A percentile compares a stretch with the other conserved stretches of the same genome.
Evolutionary conservation across 2,113 vertebrate genomes (phyloP).

Genomic region (Neogobius melanostomus): DNA sequence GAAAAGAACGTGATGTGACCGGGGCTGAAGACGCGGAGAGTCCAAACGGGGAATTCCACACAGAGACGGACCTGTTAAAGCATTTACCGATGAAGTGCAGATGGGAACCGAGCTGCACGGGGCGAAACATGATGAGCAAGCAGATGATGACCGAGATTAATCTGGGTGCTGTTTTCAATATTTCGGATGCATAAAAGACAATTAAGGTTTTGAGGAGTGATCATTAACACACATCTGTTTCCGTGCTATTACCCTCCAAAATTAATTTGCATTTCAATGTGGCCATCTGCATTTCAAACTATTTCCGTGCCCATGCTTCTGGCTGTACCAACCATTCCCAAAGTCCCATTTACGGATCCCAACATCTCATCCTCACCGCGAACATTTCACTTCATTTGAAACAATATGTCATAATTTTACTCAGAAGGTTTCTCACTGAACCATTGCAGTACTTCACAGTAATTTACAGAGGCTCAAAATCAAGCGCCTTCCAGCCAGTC

Average conservation of each 20-base stretch:
- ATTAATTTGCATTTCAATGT: background rate
- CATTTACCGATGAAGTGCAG: background rate
- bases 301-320: background rate
- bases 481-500: slow-evolving; percentile 16
- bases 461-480: background rate
- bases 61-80: background rate
- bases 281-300: background rate
- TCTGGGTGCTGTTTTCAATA: background rate
- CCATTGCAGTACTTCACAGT: background rate
- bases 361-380: no score
- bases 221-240: slow-evolving; percentile 19
- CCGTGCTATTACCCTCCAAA: slow-evolving; percentile 1
- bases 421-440: no score
- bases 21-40: background rate
- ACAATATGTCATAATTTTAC: no score
- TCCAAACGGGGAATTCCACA: slow-evolving; percentile 15
- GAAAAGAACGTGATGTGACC: slow-evolving; percentile 17
- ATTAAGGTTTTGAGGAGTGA: slow-evolving; percentile 22
- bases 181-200: background rate
- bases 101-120: background rate
- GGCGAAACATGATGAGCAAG: background rate
- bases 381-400: background rate
- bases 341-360: no score
- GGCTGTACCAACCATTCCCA: no score
- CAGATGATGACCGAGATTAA: background rate